Base-by-base conservation (phyloP, 2,888 invertebrate genomes). In the Lasiommata megera region DNA sequence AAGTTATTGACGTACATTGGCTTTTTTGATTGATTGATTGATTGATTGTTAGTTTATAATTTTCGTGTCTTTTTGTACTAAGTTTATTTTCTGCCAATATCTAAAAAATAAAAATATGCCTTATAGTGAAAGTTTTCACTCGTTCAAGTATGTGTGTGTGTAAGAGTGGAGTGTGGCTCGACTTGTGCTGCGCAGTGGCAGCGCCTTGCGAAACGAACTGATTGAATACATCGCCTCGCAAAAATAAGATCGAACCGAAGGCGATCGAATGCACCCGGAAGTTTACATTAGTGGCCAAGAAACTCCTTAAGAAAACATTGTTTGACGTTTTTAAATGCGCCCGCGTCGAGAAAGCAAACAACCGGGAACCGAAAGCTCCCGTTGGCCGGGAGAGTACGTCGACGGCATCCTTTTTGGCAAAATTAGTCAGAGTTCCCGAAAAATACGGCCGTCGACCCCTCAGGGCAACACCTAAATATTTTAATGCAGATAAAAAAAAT, bases 361-460 rank as follows among this genome's bases (percentile, higher is more conserved):
- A 68, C 69, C 70, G 61, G 62, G 65, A 66, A 62, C 71, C 70
- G 65, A 72, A 64, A 69, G 77, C 75, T 76, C 71, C 75, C 70
- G 77, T 74, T 73, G 72, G 72, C 69, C 23, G 11, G 69, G 64
- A 65, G 69, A 71, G 67, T 65, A 74, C 75, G 67, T 69, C 72
- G 71, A 76, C 79, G 77, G 73, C 75, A 72, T 80, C 82, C 80
- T 80, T 79, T 85, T 83, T 77, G 74, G 74, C 72, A 66, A 80
- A 84, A 88, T 89, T 88, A 89, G 86, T 88, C 88, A 90, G 84
- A 80, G 76, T 84, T 89, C 89, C 88, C 87, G 86, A 88, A 89
- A 88, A 86, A 77, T 72, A 71, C 79, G 88, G 85, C 73, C 85
- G 72, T 73, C 79, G 88, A 90, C 83, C 89, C 81, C 79, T 73